A percentile compares a stretch with the other conserved stretches of the same genome.
phyloP scores from a whole-genome alignment of 2,797 vertebrate genomes.

The Cottoperca gobio region DNA sequence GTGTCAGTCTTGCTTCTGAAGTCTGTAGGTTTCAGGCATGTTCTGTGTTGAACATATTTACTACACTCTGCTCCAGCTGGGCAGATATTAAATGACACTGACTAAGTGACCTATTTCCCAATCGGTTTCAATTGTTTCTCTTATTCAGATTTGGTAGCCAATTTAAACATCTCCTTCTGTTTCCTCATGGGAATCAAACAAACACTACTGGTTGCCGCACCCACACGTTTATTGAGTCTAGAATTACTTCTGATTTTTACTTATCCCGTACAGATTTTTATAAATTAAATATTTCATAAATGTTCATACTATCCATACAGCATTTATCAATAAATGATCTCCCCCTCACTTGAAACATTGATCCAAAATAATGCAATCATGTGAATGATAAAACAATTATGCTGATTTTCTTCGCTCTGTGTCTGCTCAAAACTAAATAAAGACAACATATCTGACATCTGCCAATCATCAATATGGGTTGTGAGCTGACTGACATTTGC shows the following conservation, averaged over 20 bases:
- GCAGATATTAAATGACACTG: too few species aligned
- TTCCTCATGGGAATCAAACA: neutral
- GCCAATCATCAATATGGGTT: conserved; percentile 2
- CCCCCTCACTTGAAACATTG: neutral
- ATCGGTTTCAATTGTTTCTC: neutral
- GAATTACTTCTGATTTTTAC: neutral
- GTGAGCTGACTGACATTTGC: conserved; percentile 4
- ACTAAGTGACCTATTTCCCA: too few species aligned
- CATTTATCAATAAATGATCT: neutral
- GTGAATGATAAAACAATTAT: neutral
- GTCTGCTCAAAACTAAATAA: neutral
- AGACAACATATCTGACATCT: conserved; percentile 1
- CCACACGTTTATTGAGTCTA: neutral
- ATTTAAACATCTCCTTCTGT: neutral
- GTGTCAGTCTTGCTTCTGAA: neutral
- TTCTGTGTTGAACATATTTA: too few species aligned
- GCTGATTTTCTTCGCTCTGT: neutral
- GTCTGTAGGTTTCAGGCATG: neutral
- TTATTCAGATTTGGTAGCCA: too few species aligned
- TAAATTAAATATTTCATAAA: neutral
- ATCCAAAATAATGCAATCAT: conserved; percentile 5
- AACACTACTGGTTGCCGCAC: neutral
- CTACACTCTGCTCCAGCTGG: too few species aligned
- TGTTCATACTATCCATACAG: neutral
- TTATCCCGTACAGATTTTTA: neutral